Percentiles rank a stretch among this genome's conserved stretches.
phyloP scores from a whole-genome alignment of 1,140 invertebrate species.

The Parapsyche elsis region DNA sequence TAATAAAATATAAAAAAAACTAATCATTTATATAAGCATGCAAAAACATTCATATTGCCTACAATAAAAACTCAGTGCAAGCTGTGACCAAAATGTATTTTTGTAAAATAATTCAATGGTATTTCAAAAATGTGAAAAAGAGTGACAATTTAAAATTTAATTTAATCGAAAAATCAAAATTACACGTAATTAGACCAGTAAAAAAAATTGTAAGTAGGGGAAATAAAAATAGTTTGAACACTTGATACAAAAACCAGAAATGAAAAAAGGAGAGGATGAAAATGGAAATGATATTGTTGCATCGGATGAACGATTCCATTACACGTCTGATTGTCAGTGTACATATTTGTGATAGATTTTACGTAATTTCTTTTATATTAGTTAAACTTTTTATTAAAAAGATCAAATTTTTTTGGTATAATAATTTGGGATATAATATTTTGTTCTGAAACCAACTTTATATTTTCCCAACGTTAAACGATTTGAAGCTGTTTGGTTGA shows the following conservation, averaged over 20 bases:
- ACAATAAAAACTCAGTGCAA: constrained; percentile 13
- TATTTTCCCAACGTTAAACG: background rate
- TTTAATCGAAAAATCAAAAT: background rate
- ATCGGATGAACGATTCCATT: background rate
- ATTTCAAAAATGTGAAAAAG: background rate
- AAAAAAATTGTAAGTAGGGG: too few species aligned
- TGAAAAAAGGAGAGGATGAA: background rate
- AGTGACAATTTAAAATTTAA: background rate
- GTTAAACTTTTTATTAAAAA: too few species aligned
- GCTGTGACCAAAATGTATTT: background rate
- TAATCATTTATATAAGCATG: constrained; percentile 14
- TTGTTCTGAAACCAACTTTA: too few species aligned
- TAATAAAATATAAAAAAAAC: background rate
- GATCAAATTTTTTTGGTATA: too few species aligned
- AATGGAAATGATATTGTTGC: background rate
- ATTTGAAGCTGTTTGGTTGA: background rate
- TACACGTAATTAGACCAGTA: too few species aligned
- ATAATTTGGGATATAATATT: too few species aligned
- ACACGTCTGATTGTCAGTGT: background rate
- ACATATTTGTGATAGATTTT: too few species aligned
- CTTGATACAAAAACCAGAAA: background rate
- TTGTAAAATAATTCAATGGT: constrained; percentile 13
- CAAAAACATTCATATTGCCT: constrained; percentile 21
- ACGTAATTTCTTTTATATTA: background rate
- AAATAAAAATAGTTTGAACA: background rate